Base-by-base conservation (phyloP, 1,140 invertebrate species). In the Bombus confusus region DNA sequence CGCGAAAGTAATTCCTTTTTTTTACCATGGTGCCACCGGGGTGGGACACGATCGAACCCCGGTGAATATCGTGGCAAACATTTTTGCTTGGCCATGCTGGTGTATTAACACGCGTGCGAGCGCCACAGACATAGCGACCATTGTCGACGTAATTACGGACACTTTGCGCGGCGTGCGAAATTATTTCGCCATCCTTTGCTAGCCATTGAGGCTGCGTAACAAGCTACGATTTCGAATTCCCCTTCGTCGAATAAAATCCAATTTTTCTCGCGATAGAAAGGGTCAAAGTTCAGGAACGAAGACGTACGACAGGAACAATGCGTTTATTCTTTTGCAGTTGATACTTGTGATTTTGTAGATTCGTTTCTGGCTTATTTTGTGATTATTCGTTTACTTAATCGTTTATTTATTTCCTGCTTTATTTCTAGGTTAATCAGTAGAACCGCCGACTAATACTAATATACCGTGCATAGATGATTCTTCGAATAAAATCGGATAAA, bases 31-130 rank as follows among this genome's bases (percentile, higher is more conserved):
- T 22, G 8, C 39, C 12, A 41, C 2, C 43, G 78, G 15, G 43
- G 1, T 13, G 68, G 47, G 12, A 37, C 66, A 34, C 57, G 72
- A 74, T 83, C 62, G 34, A 47, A 66, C 28, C 10, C 18, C 15
- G 59, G 34, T 13, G 81, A 76, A 78, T 77, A 78, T 83, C 74
- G 64, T n/a, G 62, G 47, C 47, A 83, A 83, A 83, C 64, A 83
- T 66, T 77, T 80, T 57, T 83, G 41, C 43, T 41, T 25, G 15
- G 13, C 22, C 39, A 5, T 37, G 18, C 47, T n/a, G 22, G 47
- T 78, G 52, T 78, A 87, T 82, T 74, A 74, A 82, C 22, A 22
- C 47, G n/a, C 39, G 9, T 39, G n/a, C 22, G n/a, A 31, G 37
- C 13, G 39, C 2, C 25, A 28, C 10, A 34, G 31, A 76, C 22